Percentiles rank a stretch among this genome's conserved stretches.
Evolutionary conservation across 2,888 invertebrate species (phyloP).

Genomic region (Luffia ferchaultella): DNA sequence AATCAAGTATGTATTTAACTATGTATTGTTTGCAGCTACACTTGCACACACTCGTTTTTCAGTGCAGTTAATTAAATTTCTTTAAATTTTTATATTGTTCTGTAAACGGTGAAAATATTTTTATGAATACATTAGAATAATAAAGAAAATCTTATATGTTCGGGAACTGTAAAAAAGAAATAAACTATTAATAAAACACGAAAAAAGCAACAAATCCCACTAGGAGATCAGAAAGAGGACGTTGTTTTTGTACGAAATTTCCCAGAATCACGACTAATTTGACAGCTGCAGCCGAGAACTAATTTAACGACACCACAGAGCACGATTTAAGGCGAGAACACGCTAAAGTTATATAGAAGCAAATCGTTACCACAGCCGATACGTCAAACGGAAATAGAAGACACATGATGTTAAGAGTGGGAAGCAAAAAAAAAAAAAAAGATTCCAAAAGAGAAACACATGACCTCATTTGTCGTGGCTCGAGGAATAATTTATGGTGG

Average conservation of each 20-base stretch:
- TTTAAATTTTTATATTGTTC: too few species aligned
- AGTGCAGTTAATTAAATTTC: too few species aligned
- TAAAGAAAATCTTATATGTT: too few species aligned
- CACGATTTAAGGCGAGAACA: conserved; percentile 61
- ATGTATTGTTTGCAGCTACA: too few species aligned
- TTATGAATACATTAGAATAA: too few species aligned
- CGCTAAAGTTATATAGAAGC: conserved; percentile 57
- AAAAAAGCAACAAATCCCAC: too few species aligned
- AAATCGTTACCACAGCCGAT: conserved; percentile 46
- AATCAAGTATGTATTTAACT: too few species aligned
- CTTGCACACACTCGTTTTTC: too few species aligned
- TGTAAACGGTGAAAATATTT: too few species aligned
- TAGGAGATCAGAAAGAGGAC: not conserved
- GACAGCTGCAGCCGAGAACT: conserved; percentile 44
- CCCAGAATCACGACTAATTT: conserved; percentile 40
- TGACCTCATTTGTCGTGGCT: conserved; percentile 63
- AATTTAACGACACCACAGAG: conserved; percentile 56
- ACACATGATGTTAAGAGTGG: conserved; percentile 57
- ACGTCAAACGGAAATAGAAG: conserved; percentile 63
- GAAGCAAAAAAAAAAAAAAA: conserved; percentile 49
- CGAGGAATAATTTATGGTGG: conserved; percentile 60
- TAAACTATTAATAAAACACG: too few species aligned
- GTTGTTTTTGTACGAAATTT: conserved; percentile 20
- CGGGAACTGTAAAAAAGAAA: too few species aligned
- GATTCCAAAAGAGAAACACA: conserved; percentile 60